These are phyloP conservation scores for Leptestheria dahalacensis DNA, from an alignment of 1,140 invertebrate species.

Conservation along the genomic window DNA sequence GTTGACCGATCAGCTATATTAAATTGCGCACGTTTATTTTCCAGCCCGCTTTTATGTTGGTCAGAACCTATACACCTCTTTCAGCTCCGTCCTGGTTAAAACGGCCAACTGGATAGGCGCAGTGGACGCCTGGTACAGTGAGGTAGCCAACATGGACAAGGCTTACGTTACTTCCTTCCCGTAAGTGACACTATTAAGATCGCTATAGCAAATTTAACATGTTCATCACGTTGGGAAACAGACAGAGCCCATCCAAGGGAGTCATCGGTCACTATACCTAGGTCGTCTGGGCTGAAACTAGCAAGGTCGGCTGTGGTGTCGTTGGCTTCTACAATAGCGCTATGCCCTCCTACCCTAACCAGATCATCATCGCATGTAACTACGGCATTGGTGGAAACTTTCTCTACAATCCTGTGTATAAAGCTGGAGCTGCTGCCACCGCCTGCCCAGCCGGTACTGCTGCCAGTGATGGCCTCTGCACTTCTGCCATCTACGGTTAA, in stretches of 20 bases:
- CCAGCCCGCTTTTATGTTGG: constrained; percentile 1
- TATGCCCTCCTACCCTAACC: neutral
- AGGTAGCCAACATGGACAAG: constrained; percentile 5
- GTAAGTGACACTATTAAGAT: neutral
- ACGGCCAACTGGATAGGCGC: constrained; percentile 4
- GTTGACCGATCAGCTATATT: no score
- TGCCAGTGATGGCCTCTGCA: neutral
- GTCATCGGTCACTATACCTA: constrained; percentile 12
- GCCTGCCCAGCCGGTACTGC: neutral
- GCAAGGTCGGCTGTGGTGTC: constrained; percentile 8
- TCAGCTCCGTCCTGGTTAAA: neutral
- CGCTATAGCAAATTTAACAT: neutral
- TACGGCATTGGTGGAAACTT: neutral
- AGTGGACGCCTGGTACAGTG: constrained; percentile 12
- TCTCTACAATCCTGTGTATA: neutral
- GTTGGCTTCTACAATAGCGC: neutral
- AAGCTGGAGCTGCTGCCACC: neutral
- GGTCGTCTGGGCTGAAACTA: constrained; percentile 7
- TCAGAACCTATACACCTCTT: constrained; percentile 8
- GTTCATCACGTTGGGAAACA: neutral
- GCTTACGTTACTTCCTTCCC: neutral
- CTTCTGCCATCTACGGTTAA: no score
- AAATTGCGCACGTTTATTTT: no score
- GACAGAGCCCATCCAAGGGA: neutral
- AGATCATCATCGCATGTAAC: neutral